Conservation (phyloP, 1,140 invertebrate genomes). For the Teleogryllus occipitalis region DNA sequence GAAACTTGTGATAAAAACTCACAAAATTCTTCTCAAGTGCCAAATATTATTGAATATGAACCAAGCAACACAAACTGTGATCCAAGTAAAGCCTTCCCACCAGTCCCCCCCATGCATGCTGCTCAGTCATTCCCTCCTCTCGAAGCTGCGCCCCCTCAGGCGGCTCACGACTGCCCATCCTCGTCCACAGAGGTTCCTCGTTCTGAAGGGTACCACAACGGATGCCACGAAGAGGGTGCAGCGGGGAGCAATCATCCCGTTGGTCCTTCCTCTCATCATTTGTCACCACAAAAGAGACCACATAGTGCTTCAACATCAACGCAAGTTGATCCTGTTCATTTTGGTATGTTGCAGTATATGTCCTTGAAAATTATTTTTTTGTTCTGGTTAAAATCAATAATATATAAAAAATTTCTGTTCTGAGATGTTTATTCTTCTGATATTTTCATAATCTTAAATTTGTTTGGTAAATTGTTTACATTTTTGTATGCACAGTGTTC, state of each 20-base stretch:
- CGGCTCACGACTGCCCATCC: neutral
- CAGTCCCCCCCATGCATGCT: neutral
- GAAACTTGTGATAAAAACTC: neutral
- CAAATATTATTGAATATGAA: constrained; percentile 11
- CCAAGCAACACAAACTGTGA: constrained; percentile 9
- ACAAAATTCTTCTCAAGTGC: constrained; percentile 11
- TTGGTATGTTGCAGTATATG: constrained; percentile 46
- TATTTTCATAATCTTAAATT: neutral
- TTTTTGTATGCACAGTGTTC: neutral
- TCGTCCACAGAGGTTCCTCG: neutral
- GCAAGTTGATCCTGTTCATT: constrained; percentile 72
- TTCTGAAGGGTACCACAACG: neutral
- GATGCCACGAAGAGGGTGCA: neutral
- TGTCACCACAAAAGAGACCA: constrained; percentile 52
- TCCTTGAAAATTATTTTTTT: too few species aligned
- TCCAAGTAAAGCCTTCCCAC: constrained; percentile 1
- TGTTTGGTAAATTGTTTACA: neutral
- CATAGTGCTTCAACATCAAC: constrained; percentile 63
- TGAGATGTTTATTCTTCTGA: neutral
- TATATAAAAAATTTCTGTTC: too few species aligned
- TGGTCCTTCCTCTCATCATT: constrained; percentile 10
- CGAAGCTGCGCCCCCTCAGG: too few species aligned
- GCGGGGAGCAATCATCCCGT: neutral
- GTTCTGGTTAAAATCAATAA: too few species aligned
- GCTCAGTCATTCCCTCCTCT: neutral